Evolutionary conservation across 1,140 invertebrate species (phyloP).

Genomic region (Drosophila littoralis): DNA sequence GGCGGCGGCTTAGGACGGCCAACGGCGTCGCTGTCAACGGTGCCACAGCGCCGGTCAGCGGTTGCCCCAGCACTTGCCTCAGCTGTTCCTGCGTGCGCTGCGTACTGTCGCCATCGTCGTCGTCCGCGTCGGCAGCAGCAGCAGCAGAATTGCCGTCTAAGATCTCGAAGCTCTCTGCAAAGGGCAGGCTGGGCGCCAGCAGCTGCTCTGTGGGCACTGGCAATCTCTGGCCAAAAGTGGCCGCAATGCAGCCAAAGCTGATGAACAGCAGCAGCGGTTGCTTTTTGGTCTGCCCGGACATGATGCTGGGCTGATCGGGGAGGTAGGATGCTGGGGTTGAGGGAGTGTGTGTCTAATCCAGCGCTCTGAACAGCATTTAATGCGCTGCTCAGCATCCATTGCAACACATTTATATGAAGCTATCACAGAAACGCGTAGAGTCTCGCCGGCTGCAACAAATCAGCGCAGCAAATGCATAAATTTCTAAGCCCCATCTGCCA

Average conservation of each 20-base stretch:
- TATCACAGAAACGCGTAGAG: neutral
- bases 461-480: constrained; percentile 30
- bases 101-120: neutral
- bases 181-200: constrained; percentile 12
- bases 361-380: constrained; percentile 22
- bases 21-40: constrained; percentile 50
- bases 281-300: constrained; percentile 2
- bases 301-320: neutral
- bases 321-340: too few species aligned
- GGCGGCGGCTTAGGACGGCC: constrained; percentile 24
- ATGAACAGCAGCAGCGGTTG: constrained; percentile 27
- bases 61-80: constrained; percentile 49
- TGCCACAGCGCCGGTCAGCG: constrained; percentile 54
- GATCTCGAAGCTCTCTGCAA: constrained; percentile 42
- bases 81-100: constrained; percentile 46
- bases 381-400: constrained; percentile 11
- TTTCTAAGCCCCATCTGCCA: constrained; percentile 1
- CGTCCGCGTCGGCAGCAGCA: neutral
- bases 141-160: constrained; percentile 1
- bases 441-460: constrained; percentile 26
- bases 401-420: constrained; percentile 40
- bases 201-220: constrained; percentile 10
- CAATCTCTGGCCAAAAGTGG: constrained; percentile 10
- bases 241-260: constrained; percentile 19
- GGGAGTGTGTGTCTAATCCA: neutral